phyloP scores from a whole-genome alignment of 53 echinoderm and acorn worm genomes.

The Apostichopus leukothele region DNA sequence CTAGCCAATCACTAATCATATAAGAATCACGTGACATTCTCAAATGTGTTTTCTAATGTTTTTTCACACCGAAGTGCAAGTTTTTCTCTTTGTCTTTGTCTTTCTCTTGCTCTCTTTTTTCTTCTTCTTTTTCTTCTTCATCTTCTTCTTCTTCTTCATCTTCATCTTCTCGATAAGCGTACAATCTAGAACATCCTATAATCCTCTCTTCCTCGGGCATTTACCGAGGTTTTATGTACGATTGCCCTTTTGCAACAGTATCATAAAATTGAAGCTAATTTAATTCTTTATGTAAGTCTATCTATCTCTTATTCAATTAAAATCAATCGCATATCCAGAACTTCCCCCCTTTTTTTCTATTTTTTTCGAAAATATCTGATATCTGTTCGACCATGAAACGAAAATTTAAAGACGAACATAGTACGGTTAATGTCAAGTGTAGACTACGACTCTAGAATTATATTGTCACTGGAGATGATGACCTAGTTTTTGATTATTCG shows the following conservation, averaged over 20 bases:
- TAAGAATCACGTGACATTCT: no score
- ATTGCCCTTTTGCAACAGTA: background rate
- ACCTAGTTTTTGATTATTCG: background rate
- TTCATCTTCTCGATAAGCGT: no score
- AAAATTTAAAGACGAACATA: conserved; percentile 13
- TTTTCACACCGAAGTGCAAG: no score
- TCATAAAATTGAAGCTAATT: conserved; percentile 6
- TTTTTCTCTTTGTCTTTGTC: background rate
- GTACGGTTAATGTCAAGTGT: background rate
- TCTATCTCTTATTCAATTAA: conserved; percentile 10
- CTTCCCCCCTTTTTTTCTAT: background rate
- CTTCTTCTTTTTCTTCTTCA: background rate
- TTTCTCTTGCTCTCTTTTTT: background rate
- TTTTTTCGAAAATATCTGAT: background rate
- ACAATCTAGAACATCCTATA: no score
- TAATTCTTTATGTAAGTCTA: conserved; percentile 30
- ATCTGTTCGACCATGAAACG: conserved; percentile 23
- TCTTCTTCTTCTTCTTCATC: no score
- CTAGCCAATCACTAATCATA: no score
- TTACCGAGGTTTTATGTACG: no score
- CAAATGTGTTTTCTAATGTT: no score
- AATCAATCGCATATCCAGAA: conserved; percentile 20
- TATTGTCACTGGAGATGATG: background rate
- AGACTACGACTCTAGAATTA: background rate
- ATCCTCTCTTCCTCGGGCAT: no score